These are phyloP conservation scores for Rhopalosiphum nymphaeae DNA, from an alignment of 2,888 invertebrate genomes.

Conservation along the genomic window DNA sequence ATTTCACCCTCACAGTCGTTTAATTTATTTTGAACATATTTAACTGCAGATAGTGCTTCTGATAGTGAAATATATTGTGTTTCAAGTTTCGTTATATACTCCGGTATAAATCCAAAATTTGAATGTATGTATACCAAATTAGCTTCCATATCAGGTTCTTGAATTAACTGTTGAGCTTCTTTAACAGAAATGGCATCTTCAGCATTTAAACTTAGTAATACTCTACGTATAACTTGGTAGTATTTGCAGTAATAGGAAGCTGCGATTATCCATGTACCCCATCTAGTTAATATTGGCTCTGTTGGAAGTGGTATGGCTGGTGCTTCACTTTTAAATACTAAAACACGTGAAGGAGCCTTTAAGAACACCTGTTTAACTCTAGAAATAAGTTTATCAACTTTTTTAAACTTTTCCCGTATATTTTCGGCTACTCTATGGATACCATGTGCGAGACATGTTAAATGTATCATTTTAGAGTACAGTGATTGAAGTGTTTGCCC, in stretches of 20 bases:
- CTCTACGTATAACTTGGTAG: constrained; percentile 66
- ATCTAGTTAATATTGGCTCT: constrained; percentile 69
- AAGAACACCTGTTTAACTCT: constrained; percentile 68
- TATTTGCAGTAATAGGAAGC: constrained; percentile 68
- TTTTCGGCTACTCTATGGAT: not conserved
- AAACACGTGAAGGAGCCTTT: constrained; percentile 68
- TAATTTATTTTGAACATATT: no score
- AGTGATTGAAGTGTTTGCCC: no score
- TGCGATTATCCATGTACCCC: no score
- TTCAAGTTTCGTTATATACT: constrained; percentile 9
- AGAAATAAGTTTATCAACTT: not conserved
- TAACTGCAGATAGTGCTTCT: no score
- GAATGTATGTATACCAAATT: constrained; percentile 11
- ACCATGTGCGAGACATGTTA: not conserved
- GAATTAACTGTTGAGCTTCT: not conserved
- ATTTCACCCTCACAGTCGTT: not conserved
- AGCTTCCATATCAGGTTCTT: constrained; percentile 1
- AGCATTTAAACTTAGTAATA: constrained; percentile 8
- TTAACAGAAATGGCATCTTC: no score
- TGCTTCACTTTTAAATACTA: constrained; percentile 68
- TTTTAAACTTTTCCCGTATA: not conserved
- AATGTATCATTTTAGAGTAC: no score
- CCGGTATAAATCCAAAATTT: constrained; percentile 20
- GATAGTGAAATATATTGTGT: constrained; percentile 22
- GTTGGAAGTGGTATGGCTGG: constrained; percentile 68